Base-by-base conservation (phyloP, 2,888 invertebrate genomes). In the Epinotia bilunana region DNA sequence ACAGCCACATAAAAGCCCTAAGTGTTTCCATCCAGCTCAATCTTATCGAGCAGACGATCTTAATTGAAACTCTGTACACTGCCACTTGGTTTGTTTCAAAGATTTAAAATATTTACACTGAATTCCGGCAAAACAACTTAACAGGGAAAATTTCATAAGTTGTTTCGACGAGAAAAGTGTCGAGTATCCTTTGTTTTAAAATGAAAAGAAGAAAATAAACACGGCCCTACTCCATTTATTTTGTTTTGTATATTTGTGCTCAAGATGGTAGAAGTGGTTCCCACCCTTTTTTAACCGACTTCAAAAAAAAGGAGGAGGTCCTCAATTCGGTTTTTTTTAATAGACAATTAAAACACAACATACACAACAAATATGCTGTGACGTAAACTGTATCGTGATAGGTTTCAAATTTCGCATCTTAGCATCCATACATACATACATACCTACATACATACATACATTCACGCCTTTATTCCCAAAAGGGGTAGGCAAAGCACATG, bases 41-140 rank as follows among this genome's bases (percentile, higher is more conserved):
- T 49, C 7, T 65, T 65, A 53, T 65, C 65, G n/a, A 12, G 28
- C 49, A 55, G 28, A 55, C 53, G 65, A 65, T 65, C 33, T 49
- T 28, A 33, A 65, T 65, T 53, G 65, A 53, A 18, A 65, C 43
- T 18, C 62, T 12, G 46, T 63, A 20, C 43, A 20, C 9, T 63
- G 13, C 39, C n/a, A 46, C 20, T 7, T 49, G 4, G 16, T 20
- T 63, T 13, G n/a, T 65, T 49, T 64, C 20, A 64, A 49, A 28
- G 13, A 4, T 23, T 16, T 13, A 13, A 7, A 23, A 16, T 16
- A 7, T 53, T 28, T 49, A 20, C 5, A 49, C 16, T 49, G 16
- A 49, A 49, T 49, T 33, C 46, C 46, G 16, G 46, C 1, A 49
- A 49, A 49, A 49, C 13, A 16, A 49, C 2, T 18, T 1, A 2